Evolutionary conservation across 1,140 invertebrate species (phyloP).

Genomic region (Drosophila lacertosa): DNA sequence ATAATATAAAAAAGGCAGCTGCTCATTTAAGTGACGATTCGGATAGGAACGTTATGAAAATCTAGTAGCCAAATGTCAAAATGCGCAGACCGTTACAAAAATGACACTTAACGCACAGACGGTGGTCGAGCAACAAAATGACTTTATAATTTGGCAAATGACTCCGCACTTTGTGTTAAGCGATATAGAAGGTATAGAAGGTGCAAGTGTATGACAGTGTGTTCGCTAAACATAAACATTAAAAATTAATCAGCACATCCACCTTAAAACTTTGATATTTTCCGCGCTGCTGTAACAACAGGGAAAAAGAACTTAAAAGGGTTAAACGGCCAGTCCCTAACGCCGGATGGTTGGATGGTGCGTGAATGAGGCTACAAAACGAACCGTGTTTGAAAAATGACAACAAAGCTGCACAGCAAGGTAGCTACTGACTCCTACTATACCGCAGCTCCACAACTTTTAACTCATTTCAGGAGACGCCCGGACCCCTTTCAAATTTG

Average conservation of each 20-base stretch:
- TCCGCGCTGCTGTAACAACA: constrained; percentile 48
- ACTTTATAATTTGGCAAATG: constrained; percentile 76
- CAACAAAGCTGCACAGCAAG: constrained; percentile 8
- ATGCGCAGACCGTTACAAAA: background rate
- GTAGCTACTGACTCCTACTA: background rate
- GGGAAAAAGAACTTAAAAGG: constrained; percentile 39
- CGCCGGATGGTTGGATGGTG: background rate
- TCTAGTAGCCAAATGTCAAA: background rate
- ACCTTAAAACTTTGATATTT: constrained; percentile 75
- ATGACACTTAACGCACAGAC: constrained; percentile 2
- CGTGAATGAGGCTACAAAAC: constrained; percentile 14
- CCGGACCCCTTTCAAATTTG: constrained; percentile 32
- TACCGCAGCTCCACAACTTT: constrained; percentile 34
- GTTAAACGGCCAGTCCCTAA: constrained; percentile 22
- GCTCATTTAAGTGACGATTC: background rate
- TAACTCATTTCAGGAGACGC: constrained; percentile 31
- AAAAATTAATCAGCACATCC: constrained; percentile 83
- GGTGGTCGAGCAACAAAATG: constrained; percentile 46
- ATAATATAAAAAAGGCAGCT: no score
- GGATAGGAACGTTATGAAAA: background rate
- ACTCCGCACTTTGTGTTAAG: constrained; percentile 40
- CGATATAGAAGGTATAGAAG: background rate
- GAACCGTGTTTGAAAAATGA: constrained; percentile 40
- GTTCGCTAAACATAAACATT: constrained; percentile 70
- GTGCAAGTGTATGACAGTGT: constrained; percentile 4